phyloP scores from a whole-genome alignment of 2,888 invertebrate genomes.

The Watsonalla binaria region DNA sequence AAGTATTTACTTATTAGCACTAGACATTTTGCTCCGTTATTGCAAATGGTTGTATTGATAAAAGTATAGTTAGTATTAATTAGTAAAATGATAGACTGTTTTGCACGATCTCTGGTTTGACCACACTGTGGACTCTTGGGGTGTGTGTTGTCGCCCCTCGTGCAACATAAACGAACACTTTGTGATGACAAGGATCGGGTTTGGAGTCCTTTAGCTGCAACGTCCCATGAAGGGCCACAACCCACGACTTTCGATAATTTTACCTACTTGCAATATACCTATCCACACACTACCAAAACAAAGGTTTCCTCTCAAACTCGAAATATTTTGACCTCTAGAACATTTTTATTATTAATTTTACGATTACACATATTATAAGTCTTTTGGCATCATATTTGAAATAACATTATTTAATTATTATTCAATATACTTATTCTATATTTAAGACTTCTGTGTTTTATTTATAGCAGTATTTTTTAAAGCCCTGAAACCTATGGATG shows the following conservation, averaged over 20 bases:
- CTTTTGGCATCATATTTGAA: conserved; percentile 77
- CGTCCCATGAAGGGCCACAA: conserved; percentile 41
- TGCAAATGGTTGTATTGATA: conserved; percentile 76
- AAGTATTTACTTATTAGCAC: conserved; percentile 62
- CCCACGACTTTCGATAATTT: conserved; percentile 39
- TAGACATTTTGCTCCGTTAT: conserved; percentile 72
- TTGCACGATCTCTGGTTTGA: conserved; percentile 65
- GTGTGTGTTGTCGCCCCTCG: conserved; percentile 40
- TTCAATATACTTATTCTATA: conserved; percentile 79
- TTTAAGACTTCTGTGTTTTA: conserved; percentile 65
- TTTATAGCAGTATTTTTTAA: conserved; percentile 23
- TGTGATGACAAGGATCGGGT: conserved; percentile 57
- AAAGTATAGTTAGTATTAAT: conserved; percentile 64
- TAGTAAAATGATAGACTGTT: conserved; percentile 75
- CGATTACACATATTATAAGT: conserved; percentile 70
- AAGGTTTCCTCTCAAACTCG: conserved; percentile 63
- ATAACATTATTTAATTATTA: conserved; percentile 79
- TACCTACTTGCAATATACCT: conserved; percentile 47
- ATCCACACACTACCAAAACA: conserved; percentile 41
- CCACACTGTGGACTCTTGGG: conserved; percentile 30
- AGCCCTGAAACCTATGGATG: too few relatives aligned
- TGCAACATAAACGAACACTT: conserved; percentile 43
- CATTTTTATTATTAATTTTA: conserved; percentile 74
- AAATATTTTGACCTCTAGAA: conserved; percentile 72
- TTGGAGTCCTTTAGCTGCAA: conserved; percentile 14